Evolutionary conservation across 1,140 invertebrate genomes (phyloP).

Genomic region (Galleria mellonella): DNA sequence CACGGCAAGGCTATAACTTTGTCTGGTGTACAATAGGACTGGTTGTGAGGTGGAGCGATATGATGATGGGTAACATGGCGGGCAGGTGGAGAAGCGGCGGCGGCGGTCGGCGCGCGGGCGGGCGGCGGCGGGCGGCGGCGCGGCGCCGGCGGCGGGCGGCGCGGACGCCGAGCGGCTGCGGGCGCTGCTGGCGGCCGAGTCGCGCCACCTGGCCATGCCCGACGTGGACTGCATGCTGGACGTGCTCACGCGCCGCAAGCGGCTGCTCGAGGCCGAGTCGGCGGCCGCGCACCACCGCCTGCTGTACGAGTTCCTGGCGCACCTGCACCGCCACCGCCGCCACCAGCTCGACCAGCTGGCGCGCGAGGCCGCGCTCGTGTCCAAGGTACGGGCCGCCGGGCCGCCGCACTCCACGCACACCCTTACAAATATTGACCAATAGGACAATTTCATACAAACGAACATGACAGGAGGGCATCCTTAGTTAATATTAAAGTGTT

Average conservation of each 20-base stretch:
- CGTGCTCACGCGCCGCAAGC: conserved; percentile 85
- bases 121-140: conserved; percentile 55
- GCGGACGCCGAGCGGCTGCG: conserved; percentile 75
- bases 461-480: too few species aligned
- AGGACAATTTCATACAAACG: too few species aligned
- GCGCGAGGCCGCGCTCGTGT: conserved; percentile 84
- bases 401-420: background rate
- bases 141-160: conserved; percentile 29
- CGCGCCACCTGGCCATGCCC: conserved; percentile 82
- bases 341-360: conserved; percentile 81
- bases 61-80: too few species aligned
- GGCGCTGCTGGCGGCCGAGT: conserved; percentile 80
- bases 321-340: conserved; percentile 84
- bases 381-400: too few species aligned
- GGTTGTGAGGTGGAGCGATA: too few species aligned
- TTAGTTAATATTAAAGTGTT: too few species aligned
- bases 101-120: conserved; percentile 69
- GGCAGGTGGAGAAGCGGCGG: conserved; percentile 77
- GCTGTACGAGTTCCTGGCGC: conserved; percentile 88
- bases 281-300: conserved; percentile 86
- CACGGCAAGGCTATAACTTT: too few species aligned
- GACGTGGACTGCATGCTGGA: conserved; percentile 90
- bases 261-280: conserved; percentile 87
- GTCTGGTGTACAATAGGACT: too few species aligned
- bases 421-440: too few species aligned